Evolutionary conservation across 2,888 invertebrate genomes (phyloP), one percentile per base, ranked within the genome.

Genomic region (Conchocele bisecta): DNA sequence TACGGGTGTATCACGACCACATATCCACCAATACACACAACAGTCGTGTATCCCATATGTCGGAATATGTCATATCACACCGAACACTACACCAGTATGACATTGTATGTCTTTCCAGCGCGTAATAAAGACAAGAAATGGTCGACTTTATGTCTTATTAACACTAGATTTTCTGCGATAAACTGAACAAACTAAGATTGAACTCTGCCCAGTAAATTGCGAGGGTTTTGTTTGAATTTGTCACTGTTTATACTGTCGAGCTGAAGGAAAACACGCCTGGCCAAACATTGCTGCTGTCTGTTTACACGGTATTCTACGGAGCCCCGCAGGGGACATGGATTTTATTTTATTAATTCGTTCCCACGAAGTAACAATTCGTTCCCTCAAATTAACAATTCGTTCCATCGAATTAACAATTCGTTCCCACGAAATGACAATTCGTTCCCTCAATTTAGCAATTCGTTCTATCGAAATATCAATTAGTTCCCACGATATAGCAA

Each of bases 181-280:
- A 76, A 76, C 51, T 51, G 35, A 51, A 31, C 51, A 51, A 51
- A 51, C 51, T 7, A 51, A 51, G 35, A 35, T 33, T 51, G 51
- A 51, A 70, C 74, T 67, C 59, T 51, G 77, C 67, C 83, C 81
- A 82, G 82, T 83, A 78, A 82, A 83, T 82, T 82, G 79, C 79
- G 76, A 80, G 78, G 75, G 66, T 81, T 83, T 82, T 85, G 80
- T 83, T 85, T 85, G 82, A 82, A 79, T 80, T 81, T 79, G 78
- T 73, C 51, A 15, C 6, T 51, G 51, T 51, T 51, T 51, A n/a
- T n/a, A n/a, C n/a, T n/a, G n/a, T n/a, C 76, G 60, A 75, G 79
- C 78, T 79, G 57, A 73, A 79, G 76, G 81, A 83, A 83, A 83
- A 83, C 81, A 83, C 75, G 75, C 72, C 71, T 64, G 61, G 74